Conservation (phyloP, 1,140 invertebrate genomes). For the Ruditapes philippinarum region DNA sequence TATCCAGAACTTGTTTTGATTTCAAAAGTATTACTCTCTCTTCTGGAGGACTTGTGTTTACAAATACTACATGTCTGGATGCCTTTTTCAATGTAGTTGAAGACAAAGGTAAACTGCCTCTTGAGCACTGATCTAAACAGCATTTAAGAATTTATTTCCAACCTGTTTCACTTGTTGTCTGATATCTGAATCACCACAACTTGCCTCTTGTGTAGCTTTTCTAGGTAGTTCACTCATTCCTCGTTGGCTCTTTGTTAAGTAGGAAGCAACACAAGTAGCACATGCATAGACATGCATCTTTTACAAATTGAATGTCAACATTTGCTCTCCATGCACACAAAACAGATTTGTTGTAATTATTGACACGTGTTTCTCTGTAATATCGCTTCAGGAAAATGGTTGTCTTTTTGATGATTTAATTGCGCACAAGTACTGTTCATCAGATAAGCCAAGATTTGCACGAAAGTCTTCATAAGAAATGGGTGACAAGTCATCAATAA, state of each 20-base stretch:
- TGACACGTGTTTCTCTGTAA: not conserved
- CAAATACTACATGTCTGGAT: conserved; percentile 60
- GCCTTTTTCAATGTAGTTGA: conserved; percentile 52
- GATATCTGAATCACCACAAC: conserved; percentile 42
- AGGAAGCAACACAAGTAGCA: conserved; percentile 68
- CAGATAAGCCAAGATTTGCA: too few relatives aligned
- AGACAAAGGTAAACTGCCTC: too few relatives aligned
- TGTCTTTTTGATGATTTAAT: too few relatives aligned
- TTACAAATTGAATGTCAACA: conserved; percentile 70
- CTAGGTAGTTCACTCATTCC: conserved; percentile 65
- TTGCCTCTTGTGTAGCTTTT: conserved; percentile 60
- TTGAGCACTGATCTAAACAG: conserved; percentile 60
- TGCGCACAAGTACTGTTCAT: too few relatives aligned
- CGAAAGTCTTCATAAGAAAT: too few relatives aligned
- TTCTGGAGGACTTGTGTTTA: conserved; percentile 60
- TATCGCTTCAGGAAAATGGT: too few relatives aligned
- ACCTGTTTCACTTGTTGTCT: conserved; percentile 63
- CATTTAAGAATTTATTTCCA: conserved; percentile 70
- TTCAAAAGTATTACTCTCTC: conserved; percentile 63
- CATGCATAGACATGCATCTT: conserved; percentile 73
- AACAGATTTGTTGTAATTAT: not conserved
- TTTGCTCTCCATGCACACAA: conserved; percentile 69
- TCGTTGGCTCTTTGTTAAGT: conserved; percentile 67
- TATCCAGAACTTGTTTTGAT: not conserved
- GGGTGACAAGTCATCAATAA: too few relatives aligned